Base-by-base conservation (phyloP, 2,113 vertebrate species). In the Heterochromis multidens region DNA sequence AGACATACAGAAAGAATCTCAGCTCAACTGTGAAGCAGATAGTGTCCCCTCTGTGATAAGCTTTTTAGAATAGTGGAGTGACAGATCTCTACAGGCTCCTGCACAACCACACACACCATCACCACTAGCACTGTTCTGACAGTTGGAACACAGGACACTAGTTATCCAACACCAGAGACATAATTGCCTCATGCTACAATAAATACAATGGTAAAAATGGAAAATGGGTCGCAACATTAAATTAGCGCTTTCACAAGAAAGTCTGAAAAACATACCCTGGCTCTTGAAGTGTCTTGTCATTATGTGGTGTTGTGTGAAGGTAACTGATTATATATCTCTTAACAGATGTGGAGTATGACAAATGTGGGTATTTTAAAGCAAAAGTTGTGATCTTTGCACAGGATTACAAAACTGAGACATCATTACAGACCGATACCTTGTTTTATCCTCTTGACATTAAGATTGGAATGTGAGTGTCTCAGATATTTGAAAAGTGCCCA, bases 31-130 rank as follows among this genome's bases (percentile, higher is more conserved):
- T 83, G 87, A 80, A 88, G 94, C 92, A 88, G 89, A 93, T 93
- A 89, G 91, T 85, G 89, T 91, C 91, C 86, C 77, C 77, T 86
- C 90, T 94, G 92, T 89, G 91, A 94, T 94, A 92, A 94, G 93
- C 93, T 91, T 88, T 94, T 89, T 83, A 84, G 81, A 93, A 91
- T 88, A 81, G 79, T 79, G 79, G 86, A 90, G 83, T 86, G 89
- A 92, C 92, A 93, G 88, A 94, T 94, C 87, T 83, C 91, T 84
- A 86, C 83, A 92, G 82, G 89, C 88, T 80, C 60, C 70, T 62
- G 11, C 70, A 60, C 67, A 67, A 72, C 37, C 85, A 52, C 57
- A 74, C 67, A 80, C 60, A 77, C 57, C 33, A 49, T 31, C 83
- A 58, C n/a, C 81, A 78, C 33, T 29, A 29, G 37, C 59, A 58